Base-by-base conservation (phyloP, 1,140 invertebrate species). In the Halesus radiatus region DNA sequence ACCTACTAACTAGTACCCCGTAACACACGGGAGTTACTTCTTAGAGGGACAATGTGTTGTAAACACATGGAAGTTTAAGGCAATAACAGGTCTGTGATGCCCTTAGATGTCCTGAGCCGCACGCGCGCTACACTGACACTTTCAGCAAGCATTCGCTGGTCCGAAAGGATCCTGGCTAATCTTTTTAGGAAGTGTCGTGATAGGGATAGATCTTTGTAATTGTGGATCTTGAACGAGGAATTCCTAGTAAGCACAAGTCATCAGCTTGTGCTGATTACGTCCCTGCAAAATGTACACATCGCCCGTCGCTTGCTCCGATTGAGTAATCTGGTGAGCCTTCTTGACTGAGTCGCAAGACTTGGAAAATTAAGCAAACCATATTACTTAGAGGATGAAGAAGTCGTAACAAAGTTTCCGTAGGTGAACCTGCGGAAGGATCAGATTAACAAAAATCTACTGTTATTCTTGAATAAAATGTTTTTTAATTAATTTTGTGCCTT, bases 291-390 rank as follows among this genome's bases (percentile, higher is more conserved):
- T 95, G 94, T 95, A 94, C 94, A 95, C 93, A 95, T 94, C 93
- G 93, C 94, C 94, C 94, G 94, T 96, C 94, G 94, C 94, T 95
- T 94, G 94, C 94, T 94, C 94, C 93, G 94, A 96, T 95, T 94
- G 94, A 93, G n/a, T 93, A 92, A 90, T 93, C 93, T 93, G 93
- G 93, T 92, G 93, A 94, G 92, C 91, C 90, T 90, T 92, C 92
- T 91, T 92, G 93, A 94, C 91, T 88, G 92, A 88, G 89, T 86
- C 88, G 91, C 89, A 88, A 93, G 93, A 91, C 89, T 84, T 91
- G 90, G n/a, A n/a, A n/a, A n/a, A n/a, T n/a, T n/a, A n/a, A n/a
- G n/a, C n/a, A n/a, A n/a, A 89, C 89, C 91, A 90, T 94, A 93
- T 92, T 93, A n/a, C n/a, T n/a, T n/a, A n/a, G n/a, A n/a, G n/a